A percentile compares a stretch with the other conserved stretches of the same genome.
These are phyloP conservation scores for Hycleus cichorii DNA, from an alignment of 1,140 invertebrate species.

Conservation along the genomic window DNA sequence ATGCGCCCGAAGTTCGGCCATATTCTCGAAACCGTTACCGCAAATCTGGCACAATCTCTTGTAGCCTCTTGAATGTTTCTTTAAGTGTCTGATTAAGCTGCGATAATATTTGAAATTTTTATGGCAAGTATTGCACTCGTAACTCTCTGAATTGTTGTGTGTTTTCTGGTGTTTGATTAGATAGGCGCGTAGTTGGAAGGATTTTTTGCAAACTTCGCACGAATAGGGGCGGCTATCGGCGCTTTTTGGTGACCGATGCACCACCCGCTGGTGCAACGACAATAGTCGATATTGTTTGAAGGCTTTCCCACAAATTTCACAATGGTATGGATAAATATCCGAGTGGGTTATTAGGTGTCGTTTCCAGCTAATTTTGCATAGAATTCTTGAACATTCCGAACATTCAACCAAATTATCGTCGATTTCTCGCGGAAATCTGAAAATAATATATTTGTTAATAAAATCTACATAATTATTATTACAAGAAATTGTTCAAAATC, in stretches of 20 bases:
- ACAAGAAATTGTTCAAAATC: too few species aligned
- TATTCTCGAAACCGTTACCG: constrained; percentile 66
- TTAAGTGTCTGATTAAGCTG: constrained; percentile 33
- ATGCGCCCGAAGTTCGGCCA: constrained; percentile 59
- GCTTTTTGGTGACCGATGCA: constrained; percentile 34
- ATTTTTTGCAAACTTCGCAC: constrained; percentile 45
- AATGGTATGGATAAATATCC: constrained; percentile 38
- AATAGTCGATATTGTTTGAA: constrained; percentile 39
- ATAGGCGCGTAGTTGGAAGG: constrained; percentile 45
- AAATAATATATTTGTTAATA: too few species aligned
- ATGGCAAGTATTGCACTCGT: constrained; percentile 36
- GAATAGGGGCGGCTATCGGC: constrained; percentile 41
- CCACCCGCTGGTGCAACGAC: constrained; percentile 34
- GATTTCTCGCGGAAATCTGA: too few species aligned
- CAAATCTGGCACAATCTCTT: constrained; percentile 58
- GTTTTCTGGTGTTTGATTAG: constrained; percentile 39
- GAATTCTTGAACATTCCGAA: too few species aligned
- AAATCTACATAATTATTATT: too few species aligned
- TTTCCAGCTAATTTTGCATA: constrained; percentile 27
- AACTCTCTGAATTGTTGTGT: constrained; percentile 46
- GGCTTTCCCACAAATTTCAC: constrained; percentile 40
- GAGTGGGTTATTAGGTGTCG: constrained; percentile 36
- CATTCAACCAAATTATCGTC: too few species aligned
- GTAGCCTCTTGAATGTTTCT: constrained; percentile 29
- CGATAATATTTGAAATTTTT: constrained; percentile 38